These are phyloP conservation scores for Paelopatides confundens DNA, from an alignment of 53 echinoderm and acorn worm species.

Conservation along the genomic window DNA sequence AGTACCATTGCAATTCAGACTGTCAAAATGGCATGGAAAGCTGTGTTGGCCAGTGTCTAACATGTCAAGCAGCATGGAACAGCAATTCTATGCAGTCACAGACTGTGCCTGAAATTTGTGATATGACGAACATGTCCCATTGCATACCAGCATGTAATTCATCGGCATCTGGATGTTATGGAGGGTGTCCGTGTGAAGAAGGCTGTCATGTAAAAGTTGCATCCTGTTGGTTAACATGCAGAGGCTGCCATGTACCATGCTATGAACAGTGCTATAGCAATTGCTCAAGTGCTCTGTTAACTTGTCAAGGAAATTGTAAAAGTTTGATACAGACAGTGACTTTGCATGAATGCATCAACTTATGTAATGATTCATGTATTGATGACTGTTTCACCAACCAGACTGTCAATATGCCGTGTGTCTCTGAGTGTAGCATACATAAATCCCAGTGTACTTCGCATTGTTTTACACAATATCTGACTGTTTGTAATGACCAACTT, in stretches of 20 bases:
- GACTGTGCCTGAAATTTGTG: not conserved
- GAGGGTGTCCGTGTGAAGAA: slow-evolving; percentile 67
- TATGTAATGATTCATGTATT: not conserved
- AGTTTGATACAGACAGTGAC: not conserved
- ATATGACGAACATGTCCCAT: slow-evolving; percentile 33
- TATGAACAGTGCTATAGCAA: slow-evolving; percentile 32
- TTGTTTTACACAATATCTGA: not conserved
- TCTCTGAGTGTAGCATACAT: not conserved
- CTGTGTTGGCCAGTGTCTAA: not conserved
- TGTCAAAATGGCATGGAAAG: not conserved
- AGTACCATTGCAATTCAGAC: not conserved
- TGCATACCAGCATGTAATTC: slow-evolving; percentile 52
- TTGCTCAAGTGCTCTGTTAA: slow-evolving; percentile 14
- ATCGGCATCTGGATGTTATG: slow-evolving; percentile 41
- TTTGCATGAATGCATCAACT: not conserved
- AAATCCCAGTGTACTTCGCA: not conserved
- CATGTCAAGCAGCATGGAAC: not conserved
- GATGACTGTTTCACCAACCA: not conserved
- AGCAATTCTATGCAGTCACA: not conserved
- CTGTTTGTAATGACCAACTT: not conserved
- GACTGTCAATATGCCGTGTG: not conserved
- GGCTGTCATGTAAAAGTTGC: slow-evolving; percentile 40
- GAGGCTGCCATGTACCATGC: slow-evolving; percentile 59
- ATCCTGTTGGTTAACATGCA: slow-evolving; percentile 53
- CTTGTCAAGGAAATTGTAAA: slow-evolving; percentile 49